A percentile compares a stretch with the other conserved stretches of the same genome.
These are phyloP conservation scores for Aphidius gifuensis DNA, from an alignment of 1,140 invertebrate genomes.

Conservation along the genomic window DNA sequence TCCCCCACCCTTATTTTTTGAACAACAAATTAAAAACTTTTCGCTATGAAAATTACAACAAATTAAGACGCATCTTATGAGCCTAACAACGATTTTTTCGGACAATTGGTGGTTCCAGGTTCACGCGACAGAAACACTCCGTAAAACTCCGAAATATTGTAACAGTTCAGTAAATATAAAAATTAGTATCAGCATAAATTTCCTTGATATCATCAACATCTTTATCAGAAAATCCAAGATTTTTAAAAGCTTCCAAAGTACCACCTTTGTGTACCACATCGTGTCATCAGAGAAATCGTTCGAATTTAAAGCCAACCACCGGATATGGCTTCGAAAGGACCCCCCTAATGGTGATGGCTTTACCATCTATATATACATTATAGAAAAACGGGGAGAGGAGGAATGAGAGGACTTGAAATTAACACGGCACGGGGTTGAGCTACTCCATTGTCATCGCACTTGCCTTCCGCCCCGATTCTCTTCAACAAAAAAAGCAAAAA, in stretches of 20 bases:
- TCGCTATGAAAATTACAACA: too few species aligned
- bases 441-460: slow-evolving; percentile 16
- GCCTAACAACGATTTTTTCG: too few species aligned
- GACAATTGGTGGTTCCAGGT: too few species aligned
- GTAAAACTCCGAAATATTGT: too few species aligned
- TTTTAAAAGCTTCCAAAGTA: slow-evolving; percentile 70
- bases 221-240: slow-evolving; percentile 85
- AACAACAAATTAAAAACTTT: too few species aligned
- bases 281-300: slow-evolving; percentile 29
- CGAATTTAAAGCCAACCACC: slow-evolving; percentile 35
- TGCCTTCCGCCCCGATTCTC: slow-evolving; percentile 14
- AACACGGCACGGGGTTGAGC: slow-evolving; percentile 18
- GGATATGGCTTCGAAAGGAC: slow-evolving; percentile 44
- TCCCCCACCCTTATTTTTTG: too few species aligned
- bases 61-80: too few species aligned
- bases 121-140: too few species aligned
- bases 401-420: slow-evolving; percentile 22
- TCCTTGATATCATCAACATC: slow-evolving; percentile 96
- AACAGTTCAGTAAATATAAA: slow-evolving; percentile 88
- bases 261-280: slow-evolving; percentile 45
- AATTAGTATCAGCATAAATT: slow-evolving; percentile 93
- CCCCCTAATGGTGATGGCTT: slow-evolving; percentile 38
- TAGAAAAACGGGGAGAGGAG: background rate
- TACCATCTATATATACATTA: slow-evolving; percentile 16
- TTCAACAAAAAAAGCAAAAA: background rate